Percentiles rank a stretch among this genome's conserved stretches.
phyloP scores from a whole-genome alignment of 2,797 vertebrate genomes.

The Rhinella marina region DNA sequence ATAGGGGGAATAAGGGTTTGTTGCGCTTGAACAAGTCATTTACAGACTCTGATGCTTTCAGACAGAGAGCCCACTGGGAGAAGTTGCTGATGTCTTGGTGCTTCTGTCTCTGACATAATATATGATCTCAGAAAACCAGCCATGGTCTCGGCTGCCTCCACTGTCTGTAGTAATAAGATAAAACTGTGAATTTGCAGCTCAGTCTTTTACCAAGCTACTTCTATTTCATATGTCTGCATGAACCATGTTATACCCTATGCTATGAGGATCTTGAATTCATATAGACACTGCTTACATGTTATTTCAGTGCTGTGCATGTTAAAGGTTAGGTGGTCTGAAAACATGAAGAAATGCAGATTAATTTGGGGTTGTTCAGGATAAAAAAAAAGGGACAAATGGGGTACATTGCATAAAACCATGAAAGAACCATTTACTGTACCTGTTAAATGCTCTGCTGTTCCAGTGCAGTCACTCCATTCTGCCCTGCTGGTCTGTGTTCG shows the following conservation, averaged over 20 bases:
- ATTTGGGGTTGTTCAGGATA: no score
- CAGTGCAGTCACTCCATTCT: no score
- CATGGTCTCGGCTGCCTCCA: neutral
- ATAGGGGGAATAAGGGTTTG: slow-evolving; percentile 6
- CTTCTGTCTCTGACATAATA: slow-evolving; percentile 6
- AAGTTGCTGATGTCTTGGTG: slow-evolving; percentile 12
- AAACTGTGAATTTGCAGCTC: neutral
- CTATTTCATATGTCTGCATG: neutral
- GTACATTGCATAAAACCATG: no score
- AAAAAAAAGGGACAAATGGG: no score
- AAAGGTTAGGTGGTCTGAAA: neutral
- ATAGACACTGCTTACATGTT: neutral
- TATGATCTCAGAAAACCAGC: slow-evolving; percentile 16
- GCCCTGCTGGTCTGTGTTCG: no score
- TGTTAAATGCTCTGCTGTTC: no score
- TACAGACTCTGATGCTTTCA: slow-evolving; percentile 42
- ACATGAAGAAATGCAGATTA: neutral
- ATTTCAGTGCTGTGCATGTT: neutral
- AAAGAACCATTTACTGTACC: no score
- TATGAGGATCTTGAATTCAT: neutral
- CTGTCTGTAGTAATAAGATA: neutral
- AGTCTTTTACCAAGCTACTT: neutral
- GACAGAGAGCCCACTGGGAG: slow-evolving; percentile 39
- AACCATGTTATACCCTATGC: neutral
- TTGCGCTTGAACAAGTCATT: slow-evolving; percentile 16